Percentiles rank a stretch among this genome's conserved stretches.
Evolutionary conservation across 2,888 invertebrate genomes (phyloP).

Genomic region (Diaprepes abbreviatus): DNA sequence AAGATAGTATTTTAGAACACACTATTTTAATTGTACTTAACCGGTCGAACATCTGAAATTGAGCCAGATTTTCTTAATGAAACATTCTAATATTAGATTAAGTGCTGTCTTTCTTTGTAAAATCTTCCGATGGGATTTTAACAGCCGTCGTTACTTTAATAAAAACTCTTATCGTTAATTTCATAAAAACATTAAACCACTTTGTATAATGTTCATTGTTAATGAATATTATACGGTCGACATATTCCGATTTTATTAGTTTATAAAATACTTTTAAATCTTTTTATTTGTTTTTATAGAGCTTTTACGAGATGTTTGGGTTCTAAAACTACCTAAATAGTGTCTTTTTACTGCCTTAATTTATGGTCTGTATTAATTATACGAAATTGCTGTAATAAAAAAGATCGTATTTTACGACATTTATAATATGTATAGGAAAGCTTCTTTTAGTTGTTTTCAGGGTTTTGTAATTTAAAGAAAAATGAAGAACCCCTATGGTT

Average conservation of each 20-base stretch:
- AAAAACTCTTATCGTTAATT: slow-evolving; percentile 12
- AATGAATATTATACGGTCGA: slow-evolving; percentile 18
- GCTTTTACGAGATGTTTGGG: slow-evolving; percentile 26
- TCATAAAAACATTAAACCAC: slow-evolving; percentile 27
- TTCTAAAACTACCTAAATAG: slow-evolving; percentile 20
- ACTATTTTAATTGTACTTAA: neutral
- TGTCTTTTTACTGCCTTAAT: slow-evolving; percentile 21
- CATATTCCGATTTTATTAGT: slow-evolving; percentile 32
- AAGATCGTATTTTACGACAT: slow-evolving; percentile 14
- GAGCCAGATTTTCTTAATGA: slow-evolving; percentile 51
- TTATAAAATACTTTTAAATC: slow-evolving; percentile 24
- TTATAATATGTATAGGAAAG: neutral
- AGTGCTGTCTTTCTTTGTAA: slow-evolving; percentile 27
- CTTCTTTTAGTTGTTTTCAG: neutral
- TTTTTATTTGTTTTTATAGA: slow-evolving; percentile 25
- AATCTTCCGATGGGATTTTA: slow-evolving; percentile 28
- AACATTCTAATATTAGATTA: slow-evolving; percentile 57
- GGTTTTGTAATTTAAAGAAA: too few relatives aligned
- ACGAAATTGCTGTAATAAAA: slow-evolving; percentile 13
- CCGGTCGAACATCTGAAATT: neutral
- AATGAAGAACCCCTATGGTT: too few relatives aligned
- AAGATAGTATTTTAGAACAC: slow-evolving; percentile 2
- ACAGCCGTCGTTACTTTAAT: slow-evolving; percentile 6
- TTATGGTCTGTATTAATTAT: slow-evolving; percentile 25
- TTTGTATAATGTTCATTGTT: slow-evolving; percentile 28